phyloP scores from a whole-genome alignment of 30 jellyfish, hydroid and myxozoan genomes.

The Phacellophora camtschatica region DNA sequence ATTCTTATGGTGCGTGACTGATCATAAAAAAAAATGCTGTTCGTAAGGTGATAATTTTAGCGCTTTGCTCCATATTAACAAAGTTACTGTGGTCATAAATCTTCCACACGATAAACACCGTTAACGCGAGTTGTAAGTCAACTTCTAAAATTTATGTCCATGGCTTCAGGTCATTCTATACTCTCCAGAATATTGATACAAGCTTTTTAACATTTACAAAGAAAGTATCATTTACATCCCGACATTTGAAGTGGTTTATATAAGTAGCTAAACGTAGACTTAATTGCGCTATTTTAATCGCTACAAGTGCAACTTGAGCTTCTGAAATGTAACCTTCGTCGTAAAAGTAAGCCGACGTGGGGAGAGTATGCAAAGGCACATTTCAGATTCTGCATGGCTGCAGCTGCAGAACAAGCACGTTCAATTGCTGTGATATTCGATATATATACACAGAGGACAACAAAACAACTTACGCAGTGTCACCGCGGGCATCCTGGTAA shows the following conservation, averaged over 20 bases:
- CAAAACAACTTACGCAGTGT: background rate
- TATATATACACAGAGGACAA: background rate
- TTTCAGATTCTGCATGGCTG: slow-evolving; percentile 17
- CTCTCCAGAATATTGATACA: background rate
- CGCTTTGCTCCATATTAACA: background rate
- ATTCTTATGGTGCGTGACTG: slow-evolving; percentile 15
- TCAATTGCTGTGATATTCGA: background rate
- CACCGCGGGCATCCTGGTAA: slow-evolving; percentile 17
- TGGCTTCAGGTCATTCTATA: background rate
- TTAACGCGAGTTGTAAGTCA: background rate
- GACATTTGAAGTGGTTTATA: background rate
- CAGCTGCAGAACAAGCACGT: background rate
- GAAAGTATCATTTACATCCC: background rate
- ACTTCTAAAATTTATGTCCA: background rate
- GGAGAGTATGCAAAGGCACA: slow-evolving; percentile 12
- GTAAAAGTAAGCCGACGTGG: background rate
- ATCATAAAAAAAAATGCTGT: background rate
- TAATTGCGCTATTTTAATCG: background rate
- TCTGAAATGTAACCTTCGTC: background rate
- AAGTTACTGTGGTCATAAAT: background rate
- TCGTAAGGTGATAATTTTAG: background rate
- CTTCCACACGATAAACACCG: background rate
- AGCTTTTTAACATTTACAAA: background rate
- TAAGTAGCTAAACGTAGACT: background rate
- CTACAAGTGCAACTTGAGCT: background rate